Base-by-base conservation (phyloP, 2,113 vertebrate genomes). In the Engraulis encrasicolus region DNA sequence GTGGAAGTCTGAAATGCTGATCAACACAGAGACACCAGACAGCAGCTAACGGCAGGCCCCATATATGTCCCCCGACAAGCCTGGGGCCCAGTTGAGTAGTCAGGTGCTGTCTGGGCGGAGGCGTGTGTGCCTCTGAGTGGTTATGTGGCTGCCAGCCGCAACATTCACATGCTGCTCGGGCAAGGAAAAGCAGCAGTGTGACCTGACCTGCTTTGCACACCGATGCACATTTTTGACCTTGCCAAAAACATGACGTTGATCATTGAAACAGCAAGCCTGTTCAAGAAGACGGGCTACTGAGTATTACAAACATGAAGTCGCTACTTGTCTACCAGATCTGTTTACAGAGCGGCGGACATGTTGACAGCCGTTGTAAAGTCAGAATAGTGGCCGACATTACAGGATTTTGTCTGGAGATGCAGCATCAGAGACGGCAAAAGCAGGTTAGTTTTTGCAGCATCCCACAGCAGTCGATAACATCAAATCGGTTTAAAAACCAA, bases 171-270 rank as follows among this genome's bases (percentile, higher is more conserved):
- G 66, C 66, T 74, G 66, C 66, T 31, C 17, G 31, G 23, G 66
- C 14, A 11, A 14, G n/a, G 66, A n/a, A 14, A 36, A 74, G 27
- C 71, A 54, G 52, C 52, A 66, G 12, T 50, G 87, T 87, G 88
- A 86, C 81, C 84, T 87, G 86, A 87, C 86, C 89, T 88, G 81
- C 86, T 84, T 82, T 88, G 74, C 84, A n/a, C 84, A 83, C 81
- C 81, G 78, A 88, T 79, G 74, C 19, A 38, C 48, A 34, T 6
- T 81, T 20, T 79, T 23, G 20, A 66, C 79, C 82, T 81, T 37
- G 1, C 52, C 23, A 71, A 74, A 74, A 74, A 12, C 66, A 74
- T 5, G 31, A 36, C 2, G 31, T 34, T 74, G 12, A 31, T 71
- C 3, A 31, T 74, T 74, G 14, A 14, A 23, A 34, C 66, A 74